These are phyloP conservation scores for Nibea coibor DNA, from an alignment of 2,113 vertebrate genomes.

Conservation along the genomic window DNA sequence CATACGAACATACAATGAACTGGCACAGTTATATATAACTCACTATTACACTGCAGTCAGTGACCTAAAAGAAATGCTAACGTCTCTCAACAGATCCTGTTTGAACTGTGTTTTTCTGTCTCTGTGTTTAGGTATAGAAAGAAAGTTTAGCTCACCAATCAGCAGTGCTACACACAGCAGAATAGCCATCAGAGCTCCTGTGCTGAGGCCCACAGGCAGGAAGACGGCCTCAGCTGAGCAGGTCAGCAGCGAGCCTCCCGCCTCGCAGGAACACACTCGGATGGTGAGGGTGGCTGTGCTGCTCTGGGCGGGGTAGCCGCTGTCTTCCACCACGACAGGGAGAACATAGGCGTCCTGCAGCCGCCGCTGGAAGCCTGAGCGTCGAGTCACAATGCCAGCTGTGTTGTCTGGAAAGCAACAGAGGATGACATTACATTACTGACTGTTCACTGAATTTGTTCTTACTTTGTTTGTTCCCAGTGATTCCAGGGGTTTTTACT, in stretches of 20 bases:
- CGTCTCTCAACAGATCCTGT: background rate
- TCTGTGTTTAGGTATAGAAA: too few relatives aligned
- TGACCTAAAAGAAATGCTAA: background rate
- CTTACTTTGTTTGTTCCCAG: too few relatives aligned
- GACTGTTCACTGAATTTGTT: background rate
- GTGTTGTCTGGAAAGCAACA: slow-evolving; percentile 88
- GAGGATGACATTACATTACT: background rate
- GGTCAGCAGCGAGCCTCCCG: slow-evolving; percentile 86
- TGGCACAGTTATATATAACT: too few relatives aligned
- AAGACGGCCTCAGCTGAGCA: slow-evolving; percentile 91
- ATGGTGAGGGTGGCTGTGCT: slow-evolving; percentile 94
- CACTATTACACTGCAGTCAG: background rate
- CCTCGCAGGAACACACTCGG: slow-evolving; percentile 90
- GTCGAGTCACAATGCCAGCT: slow-evolving; percentile 90
- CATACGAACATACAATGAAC: background rate
- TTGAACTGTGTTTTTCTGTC: background rate
- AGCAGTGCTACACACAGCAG: slow-evolving; percentile 86
- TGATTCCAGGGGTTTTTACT: too few relatives aligned
- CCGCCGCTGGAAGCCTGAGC: slow-evolving; percentile 86
- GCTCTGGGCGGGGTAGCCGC: slow-evolving; percentile 93
- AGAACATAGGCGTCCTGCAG: slow-evolving; percentile 89
- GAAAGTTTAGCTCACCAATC: slow-evolving; percentile 36
- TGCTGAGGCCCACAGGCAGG: slow-evolving; percentile 91
- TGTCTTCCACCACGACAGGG: slow-evolving; percentile 91
- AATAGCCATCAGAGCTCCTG: slow-evolving; percentile 91